Percentiles rank a stretch among this genome's conserved stretches.
These are phyloP conservation scores for Drosophila leontia DNA, from an alignment of 1,140 invertebrate species.

Conservation along the genomic window DNA sequence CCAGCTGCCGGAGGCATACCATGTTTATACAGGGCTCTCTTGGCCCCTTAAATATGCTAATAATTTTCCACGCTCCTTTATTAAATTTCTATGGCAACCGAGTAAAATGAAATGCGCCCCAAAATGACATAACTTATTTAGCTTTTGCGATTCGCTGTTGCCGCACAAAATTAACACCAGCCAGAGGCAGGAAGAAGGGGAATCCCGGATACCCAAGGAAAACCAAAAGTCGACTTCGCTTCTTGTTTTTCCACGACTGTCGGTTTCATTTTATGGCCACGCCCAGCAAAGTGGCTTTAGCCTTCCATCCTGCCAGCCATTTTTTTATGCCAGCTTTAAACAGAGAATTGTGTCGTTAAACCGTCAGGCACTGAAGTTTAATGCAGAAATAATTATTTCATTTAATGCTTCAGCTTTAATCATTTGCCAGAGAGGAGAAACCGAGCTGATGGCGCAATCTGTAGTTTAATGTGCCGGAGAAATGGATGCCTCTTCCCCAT, in stretches of 20 bases:
- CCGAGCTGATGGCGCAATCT: slow-evolving; percentile 7
- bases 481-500: neutral
- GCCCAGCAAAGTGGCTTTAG: slow-evolving; percentile 42
- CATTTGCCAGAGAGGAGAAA: slow-evolving; percentile 4
- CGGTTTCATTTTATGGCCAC: slow-evolving; percentile 52
- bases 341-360: slow-evolving; percentile 63
- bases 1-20: slow-evolving; percentile 22
- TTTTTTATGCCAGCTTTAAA: slow-evolving; percentile 68
- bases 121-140: slow-evolving; percentile 82
- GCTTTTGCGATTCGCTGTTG: slow-evolving; percentile 48
- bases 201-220: slow-evolving; percentile 8
- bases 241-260: slow-evolving; percentile 13
- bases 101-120: slow-evolving; percentile 60
- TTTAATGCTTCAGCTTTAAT: slow-evolving; percentile 35
- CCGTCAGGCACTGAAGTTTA: slow-evolving; percentile 46
- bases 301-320: slow-evolving; percentile 17
- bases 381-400: slow-evolving; percentile 66
- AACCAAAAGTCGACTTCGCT: slow-evolving; percentile 29
- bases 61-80: slow-evolving; percentile 73
- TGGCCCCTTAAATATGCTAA: slow-evolving; percentile 74
- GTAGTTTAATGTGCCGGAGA: slow-evolving; percentile 15
- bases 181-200: slow-evolving; percentile 3
- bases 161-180: slow-evolving; percentile 66
- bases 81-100: slow-evolving; percentile 78
- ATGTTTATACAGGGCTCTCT: slow-evolving; percentile 43